Evolutionary conservation across 37 sponge, comb jelly and placozoan genomes (phyloP), one percentile per base, ranked within the genome.

Genomic region (Oscarella lobularis): DNA sequence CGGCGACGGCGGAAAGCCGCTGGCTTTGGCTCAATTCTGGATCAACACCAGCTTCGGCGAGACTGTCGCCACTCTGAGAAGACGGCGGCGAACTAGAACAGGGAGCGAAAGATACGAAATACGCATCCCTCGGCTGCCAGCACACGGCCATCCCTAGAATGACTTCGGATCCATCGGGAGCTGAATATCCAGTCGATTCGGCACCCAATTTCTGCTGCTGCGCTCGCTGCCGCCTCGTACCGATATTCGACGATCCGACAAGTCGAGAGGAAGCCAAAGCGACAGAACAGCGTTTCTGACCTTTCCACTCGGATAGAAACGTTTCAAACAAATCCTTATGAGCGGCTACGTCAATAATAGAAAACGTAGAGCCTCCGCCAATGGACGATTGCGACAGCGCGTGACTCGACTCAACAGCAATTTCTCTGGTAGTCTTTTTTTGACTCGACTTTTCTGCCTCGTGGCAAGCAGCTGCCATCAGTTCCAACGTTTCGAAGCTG

Each of bases 81-180:
- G n/a, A n/a, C 20, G 9, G 14, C 9, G 60, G 60, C 20, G 60
- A 48, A n/a, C n/a, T n/a, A n/a, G n/a, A n/a, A n/a, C n/a, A n/a
- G 14, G 20, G 60, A 48, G 30, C 54, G 5, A 74, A 33, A 1
- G 82, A 55, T 38, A 96, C 40, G 78, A 86, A 96, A 77, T 96
- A 96, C 0, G 84, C 85, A 39, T 90, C 89, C 66, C 76, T 71
- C 0, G 80, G 87, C 65, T 88, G 87, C 89, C 92, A 89, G 60
- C 90, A 90, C 29, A 96, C 74, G 0, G 90, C 90, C 5, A 96
- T 70, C 14, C 60, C 60, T 9, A 48, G 9, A 27, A 48, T 48
- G 9, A 9, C 20, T 20, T 48, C 60, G 14, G 60, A 27, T 9
- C 14, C 9, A 20, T 48, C 20, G 9, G 60, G 60, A 20, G 20